Conservation (phyloP, 2,113 vertebrate species). For the Capreolus pygargus region DNA sequence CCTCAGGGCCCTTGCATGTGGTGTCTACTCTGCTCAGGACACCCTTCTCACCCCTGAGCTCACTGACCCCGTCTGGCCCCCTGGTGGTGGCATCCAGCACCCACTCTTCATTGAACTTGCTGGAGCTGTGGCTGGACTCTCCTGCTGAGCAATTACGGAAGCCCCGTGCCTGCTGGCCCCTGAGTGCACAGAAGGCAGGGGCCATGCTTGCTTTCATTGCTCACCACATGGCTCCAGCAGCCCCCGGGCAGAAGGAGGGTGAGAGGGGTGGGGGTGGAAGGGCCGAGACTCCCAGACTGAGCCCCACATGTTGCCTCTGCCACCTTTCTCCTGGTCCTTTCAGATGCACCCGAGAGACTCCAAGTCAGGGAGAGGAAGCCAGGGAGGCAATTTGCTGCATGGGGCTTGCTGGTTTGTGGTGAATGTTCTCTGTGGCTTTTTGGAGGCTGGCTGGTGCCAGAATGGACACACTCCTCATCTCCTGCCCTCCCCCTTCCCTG, state of each 20-base stretch:
- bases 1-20: not conserved
- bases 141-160: accelerated
- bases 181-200: not conserved
- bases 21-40: not conserved
- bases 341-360: not conserved
- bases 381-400: not conserved
- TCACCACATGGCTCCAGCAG: no score
- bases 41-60: not conserved
- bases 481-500: no score
- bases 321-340: not conserved
- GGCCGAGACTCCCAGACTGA: not conserved
- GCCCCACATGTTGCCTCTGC: not conserved
- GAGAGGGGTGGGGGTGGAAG: not conserved
- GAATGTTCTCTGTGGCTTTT: constrained; percentile 13
- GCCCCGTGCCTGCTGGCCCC: not conserved
- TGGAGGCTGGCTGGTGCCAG: not conserved
- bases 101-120: not conserved
- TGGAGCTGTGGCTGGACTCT: not conserved
- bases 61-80: not conserved
- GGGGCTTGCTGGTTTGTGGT: not conserved
- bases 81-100: not conserved
- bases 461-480: not conserved
- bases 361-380: not conserved
- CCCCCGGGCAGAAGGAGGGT: not conserved
- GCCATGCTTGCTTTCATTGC: accelerated